A percentile compares a stretch with the other conserved stretches of the same genome.
Conservation (phyloP, 2,113 vertebrate genomes). For the Morone chrysops region DNA sequence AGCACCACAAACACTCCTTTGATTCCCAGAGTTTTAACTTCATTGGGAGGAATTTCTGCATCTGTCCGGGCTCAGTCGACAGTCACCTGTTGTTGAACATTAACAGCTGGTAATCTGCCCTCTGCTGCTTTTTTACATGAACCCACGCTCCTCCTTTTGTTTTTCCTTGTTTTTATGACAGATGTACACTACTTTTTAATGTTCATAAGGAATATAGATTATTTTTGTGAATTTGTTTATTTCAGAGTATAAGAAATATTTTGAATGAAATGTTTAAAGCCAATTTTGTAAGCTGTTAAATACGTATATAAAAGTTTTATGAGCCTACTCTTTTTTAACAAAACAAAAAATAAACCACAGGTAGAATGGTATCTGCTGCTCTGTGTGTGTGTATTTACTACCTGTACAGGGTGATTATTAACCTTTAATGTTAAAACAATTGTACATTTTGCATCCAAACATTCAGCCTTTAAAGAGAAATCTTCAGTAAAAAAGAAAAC, state of each 20-base stretch:
- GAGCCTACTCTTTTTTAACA: slow-evolving; percentile 82
- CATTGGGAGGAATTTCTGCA: slow-evolving; percentile 37
- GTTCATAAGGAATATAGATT: slow-evolving; percentile 93
- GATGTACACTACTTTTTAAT: slow-evolving; percentile 92
- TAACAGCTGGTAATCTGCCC: slow-evolving; percentile 61
- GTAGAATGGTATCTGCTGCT: slow-evolving; percentile 32
- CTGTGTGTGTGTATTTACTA: slow-evolving; percentile 12
- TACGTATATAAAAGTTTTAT: slow-evolving; percentile 92
- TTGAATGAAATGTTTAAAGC: slow-evolving; percentile 88
- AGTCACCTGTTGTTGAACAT: slow-evolving; percentile 41
- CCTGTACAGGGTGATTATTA: no score
- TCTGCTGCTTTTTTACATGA: slow-evolving; percentile 87
- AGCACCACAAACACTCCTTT: slow-evolving; percentile 56
- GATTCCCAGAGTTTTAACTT: slow-evolving; percentile 22
- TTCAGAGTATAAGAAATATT: slow-evolving; percentile 93
- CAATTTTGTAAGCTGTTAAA: slow-evolving; percentile 89
- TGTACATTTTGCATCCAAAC: background rate
- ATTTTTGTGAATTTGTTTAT: slow-evolving; percentile 98
- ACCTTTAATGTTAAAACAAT: background rate
- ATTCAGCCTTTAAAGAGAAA: background rate
- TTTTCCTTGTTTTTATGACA: slow-evolving; percentile 82
- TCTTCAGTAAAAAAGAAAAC: no score
- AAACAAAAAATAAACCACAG: slow-evolving; percentile 66
- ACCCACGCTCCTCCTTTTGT: slow-evolving; percentile 50
- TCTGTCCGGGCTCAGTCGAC: slow-evolving; percentile 43